A percentile compares a stretch with the other conserved stretches of the same genome.
Conservation (phyloP, 64 coral and sea anemone species). For the Pocillopora verrucosa region DNA sequence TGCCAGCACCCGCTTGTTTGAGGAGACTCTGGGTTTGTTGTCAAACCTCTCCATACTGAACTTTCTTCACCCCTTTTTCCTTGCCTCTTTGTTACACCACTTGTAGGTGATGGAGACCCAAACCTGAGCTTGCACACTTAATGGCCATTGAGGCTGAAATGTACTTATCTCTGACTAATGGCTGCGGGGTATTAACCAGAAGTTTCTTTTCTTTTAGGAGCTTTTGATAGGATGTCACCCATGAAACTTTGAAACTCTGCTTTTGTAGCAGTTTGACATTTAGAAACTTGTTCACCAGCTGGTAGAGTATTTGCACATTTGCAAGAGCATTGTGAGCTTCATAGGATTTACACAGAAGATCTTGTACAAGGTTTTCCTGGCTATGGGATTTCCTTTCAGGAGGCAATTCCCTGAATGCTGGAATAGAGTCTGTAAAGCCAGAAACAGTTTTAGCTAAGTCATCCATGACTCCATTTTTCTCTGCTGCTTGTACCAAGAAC, state of each 20-base stretch:
- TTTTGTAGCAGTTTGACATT: neutral
- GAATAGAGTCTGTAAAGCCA: constrained; percentile 58
- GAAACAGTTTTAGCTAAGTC: constrained; percentile 12
- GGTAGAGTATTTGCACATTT: neutral
- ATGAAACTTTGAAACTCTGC: neutral
- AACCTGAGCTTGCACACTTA: too few species aligned
- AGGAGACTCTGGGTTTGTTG: too few species aligned
- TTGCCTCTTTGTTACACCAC: too few species aligned
- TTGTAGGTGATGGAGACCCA: too few species aligned
- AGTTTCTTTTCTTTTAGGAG: too few species aligned
- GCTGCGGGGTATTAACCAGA: too few species aligned
- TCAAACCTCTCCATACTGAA: too few species aligned
- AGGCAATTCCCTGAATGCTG: constrained; percentile 54
- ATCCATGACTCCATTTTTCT: neutral
- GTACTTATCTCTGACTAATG: too few species aligned
- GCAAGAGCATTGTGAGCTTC: neutral
- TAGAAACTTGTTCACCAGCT: neutral
- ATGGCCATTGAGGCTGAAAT: too few species aligned
- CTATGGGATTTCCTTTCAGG: constrained; percentile 10
- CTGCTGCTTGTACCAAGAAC: constrained; percentile 34
- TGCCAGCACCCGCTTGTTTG: too few species aligned
- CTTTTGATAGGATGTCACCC: neutral
- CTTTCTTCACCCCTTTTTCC: too few species aligned
- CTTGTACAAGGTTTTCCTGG: neutral
- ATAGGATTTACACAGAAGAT: neutral